These are phyloP conservation scores for Alviniconcha marisindica DNA, from an alignment of 1,140 invertebrate genomes.

Conservation along the genomic window DNA sequence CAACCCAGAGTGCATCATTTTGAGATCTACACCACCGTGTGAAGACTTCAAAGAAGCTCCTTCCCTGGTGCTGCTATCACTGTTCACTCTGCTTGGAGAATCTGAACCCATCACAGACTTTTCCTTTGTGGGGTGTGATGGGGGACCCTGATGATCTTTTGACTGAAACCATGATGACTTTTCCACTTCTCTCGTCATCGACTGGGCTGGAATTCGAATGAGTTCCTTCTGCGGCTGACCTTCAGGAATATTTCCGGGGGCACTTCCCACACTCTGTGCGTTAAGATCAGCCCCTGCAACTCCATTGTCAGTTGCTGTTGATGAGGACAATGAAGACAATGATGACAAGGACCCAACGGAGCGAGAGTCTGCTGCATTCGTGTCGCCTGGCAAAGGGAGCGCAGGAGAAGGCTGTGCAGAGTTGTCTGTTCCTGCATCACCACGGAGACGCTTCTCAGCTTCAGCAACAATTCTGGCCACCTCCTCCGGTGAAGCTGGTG, in stretches of 20 bases:
- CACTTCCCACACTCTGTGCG: neutral
- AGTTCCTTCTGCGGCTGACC: neutral
- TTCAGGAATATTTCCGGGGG: neutral
- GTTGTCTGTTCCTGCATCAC: neutral
- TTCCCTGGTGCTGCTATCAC: too few species aligned
- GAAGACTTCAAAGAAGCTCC: too few species aligned
- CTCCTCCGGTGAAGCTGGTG: constrained; percentile 67
- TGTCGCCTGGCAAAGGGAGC: neutral
- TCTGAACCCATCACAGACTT: too few species aligned
- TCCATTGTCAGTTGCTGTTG: neutral
- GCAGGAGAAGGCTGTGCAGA: neutral
- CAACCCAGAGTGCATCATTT: too few species aligned
- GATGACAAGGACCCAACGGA: neutral
- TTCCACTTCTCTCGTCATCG: constrained; percentile 31
- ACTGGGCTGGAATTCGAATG: constrained; percentile 25
- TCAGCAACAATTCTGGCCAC: constrained; percentile 71
- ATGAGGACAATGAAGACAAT: neutral
- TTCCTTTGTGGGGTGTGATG: neutral
- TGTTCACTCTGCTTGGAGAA: too few species aligned
- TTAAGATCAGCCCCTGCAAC: neutral
- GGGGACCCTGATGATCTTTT: neutral
- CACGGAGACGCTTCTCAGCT: constrained; percentile 60
- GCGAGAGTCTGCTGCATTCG: neutral
- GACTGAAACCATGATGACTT: constrained; percentile 18
- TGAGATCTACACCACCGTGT: too few species aligned